Conservation (phyloP, 92 coral and sea anemone genomes). For the Heliopora coerulea region DNA sequence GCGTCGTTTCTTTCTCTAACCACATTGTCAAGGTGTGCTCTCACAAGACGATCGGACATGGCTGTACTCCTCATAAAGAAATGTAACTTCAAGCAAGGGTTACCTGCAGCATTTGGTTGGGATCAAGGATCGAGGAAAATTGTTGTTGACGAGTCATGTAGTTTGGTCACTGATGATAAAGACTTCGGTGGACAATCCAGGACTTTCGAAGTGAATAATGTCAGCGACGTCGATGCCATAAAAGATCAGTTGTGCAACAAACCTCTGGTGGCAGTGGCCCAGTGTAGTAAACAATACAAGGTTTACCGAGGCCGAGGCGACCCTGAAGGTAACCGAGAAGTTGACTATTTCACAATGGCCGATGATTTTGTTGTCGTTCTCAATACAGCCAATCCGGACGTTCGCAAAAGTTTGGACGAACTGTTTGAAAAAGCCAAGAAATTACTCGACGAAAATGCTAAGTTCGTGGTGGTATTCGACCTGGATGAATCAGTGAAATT, state of each 20-base stretch:
- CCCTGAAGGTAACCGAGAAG: conserved; percentile 9
- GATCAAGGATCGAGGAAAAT: conserved; percentile 19
- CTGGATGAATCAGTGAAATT: conserved; percentile 23
- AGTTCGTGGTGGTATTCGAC: conserved; percentile 34
- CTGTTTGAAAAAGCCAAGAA: conserved; percentile 28
- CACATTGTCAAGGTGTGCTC: no score
- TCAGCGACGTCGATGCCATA: conserved; percentile 16
- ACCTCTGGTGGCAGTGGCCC: conserved; percentile 24
- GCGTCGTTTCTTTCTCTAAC: no score
- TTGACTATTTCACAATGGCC: conserved; percentile 6
- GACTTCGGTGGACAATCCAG: conserved; percentile 27
- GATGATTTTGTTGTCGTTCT: conserved; percentile 28
- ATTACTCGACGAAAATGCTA: conserved; percentile 25
- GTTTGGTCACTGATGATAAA: conserved; percentile 20
- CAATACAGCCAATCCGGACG: conserved; percentile 24
- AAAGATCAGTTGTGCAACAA: conserved; percentile 19
- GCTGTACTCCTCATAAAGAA: conserved; percentile 37
- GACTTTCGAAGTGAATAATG: conserved; percentile 19
- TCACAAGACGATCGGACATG: no score
- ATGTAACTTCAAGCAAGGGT: conserved; percentile 30
- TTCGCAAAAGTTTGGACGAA: conserved; percentile 11
- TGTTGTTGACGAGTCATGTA: conserved; percentile 1
- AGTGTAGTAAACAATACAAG: conserved; percentile 27
- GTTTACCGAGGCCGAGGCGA: conserved; percentile 18
- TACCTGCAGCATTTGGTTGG: conserved; percentile 26